Conservation (phyloP, 2,113 vertebrate species). For the Mobula hypostoma region DNA sequence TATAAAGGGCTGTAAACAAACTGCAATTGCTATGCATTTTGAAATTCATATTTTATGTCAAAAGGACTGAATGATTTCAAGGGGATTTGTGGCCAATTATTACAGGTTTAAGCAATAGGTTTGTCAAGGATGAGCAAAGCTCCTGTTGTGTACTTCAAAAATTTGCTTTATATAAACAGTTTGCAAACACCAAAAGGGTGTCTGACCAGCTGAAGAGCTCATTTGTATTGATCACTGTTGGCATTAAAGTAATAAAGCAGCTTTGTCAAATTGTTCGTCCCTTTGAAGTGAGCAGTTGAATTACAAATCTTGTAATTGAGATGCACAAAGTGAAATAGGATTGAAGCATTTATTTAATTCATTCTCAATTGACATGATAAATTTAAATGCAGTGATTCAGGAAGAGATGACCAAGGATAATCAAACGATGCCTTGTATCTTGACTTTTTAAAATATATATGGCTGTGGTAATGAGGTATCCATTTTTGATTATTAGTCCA, state of each 20-base stretch:
- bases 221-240: not conserved
- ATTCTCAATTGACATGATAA: not conserved
- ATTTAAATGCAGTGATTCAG: not conserved
- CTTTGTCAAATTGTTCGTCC: not conserved
- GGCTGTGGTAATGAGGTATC: not conserved
- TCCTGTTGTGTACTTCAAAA: not conserved
- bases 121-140: not conserved
- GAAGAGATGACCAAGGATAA: not conserved
- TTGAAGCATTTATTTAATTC: not conserved
- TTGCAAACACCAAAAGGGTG: not conserved
- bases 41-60: constrained; percentile 7
- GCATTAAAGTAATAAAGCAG: not conserved
- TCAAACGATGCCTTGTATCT: not conserved
- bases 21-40: not conserved
- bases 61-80: not conserved
- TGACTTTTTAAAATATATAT: not conserved
- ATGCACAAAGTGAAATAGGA: not conserved
- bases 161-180: not conserved
- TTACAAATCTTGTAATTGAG: not conserved
- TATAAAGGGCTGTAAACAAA: constrained; percentile 23
- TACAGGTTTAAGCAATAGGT: too few relatives aligned
- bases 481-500: not conserved
- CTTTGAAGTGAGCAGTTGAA: not conserved
- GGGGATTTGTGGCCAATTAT: constrained; percentile 18
- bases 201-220: not conserved